A percentile compares a stretch with the other conserved stretches of the same genome.
Evolutionary conservation across 2,888 invertebrate species (phyloP).

Genomic region (Bruchidius siliquastri): DNA sequence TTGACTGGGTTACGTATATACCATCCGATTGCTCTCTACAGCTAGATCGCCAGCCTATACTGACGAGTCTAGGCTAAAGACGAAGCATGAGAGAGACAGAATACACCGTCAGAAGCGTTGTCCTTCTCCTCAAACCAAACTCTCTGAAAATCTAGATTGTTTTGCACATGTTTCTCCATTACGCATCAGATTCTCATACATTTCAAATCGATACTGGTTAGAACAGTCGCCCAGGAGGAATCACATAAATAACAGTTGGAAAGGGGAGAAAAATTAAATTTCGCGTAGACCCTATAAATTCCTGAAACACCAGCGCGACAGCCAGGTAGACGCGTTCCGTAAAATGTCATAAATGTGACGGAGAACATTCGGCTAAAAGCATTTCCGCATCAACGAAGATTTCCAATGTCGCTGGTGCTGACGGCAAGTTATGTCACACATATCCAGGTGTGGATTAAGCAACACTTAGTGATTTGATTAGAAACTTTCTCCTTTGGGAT

Average conservation of each 20-base stretch:
- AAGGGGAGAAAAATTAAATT: neutral
- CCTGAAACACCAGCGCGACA: neutral
- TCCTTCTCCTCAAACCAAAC: no score
- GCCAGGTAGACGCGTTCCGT: slow-evolving; percentile 31
- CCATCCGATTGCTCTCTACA: no score
- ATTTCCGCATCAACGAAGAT: slow-evolving; percentile 40
- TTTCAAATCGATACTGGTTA: neutral
- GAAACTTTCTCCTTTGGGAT: neutral
- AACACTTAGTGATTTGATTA: neutral
- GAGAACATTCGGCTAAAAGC: slow-evolving; percentile 45
- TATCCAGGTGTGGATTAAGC: neutral
- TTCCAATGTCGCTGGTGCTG: slow-evolving; percentile 9
- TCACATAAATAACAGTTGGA: neutral
- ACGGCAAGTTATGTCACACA: slow-evolving; percentile 3
- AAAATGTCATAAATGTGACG: slow-evolving; percentile 43
- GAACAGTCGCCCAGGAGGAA: neutral
- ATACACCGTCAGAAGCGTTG: no score
- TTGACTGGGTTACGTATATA: no score
- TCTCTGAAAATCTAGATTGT: no score
- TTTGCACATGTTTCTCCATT: no score
- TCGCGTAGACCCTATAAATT: neutral
- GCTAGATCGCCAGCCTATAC: no score
- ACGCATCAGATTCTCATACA: no score
- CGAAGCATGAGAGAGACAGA: no score
- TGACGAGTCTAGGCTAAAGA: no score